These are phyloP conservation scores for Melanerpes formicivorus DNA, from an alignment of 2,113 vertebrate species.

Conservation along the genomic window DNA sequence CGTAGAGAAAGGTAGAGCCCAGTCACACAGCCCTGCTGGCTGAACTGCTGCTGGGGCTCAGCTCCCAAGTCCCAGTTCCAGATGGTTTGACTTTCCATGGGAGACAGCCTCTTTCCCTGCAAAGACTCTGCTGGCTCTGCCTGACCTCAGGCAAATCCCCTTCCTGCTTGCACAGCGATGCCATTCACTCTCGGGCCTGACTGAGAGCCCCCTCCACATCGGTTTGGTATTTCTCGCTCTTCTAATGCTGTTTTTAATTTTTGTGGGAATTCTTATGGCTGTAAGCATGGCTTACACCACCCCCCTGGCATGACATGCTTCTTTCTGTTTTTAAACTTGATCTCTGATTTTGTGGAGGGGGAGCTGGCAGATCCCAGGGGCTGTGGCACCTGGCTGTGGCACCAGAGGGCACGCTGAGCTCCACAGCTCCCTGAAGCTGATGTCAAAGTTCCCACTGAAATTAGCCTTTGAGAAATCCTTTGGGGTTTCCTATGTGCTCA, in stretches of 20 bases:
- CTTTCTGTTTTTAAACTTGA: neutral
- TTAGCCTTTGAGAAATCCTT: neutral
- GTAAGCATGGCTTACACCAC: neutral
- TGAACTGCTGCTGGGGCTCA: neutral
- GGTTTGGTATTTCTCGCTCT: neutral
- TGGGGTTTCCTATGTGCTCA: neutral
- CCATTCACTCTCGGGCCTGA: neutral
- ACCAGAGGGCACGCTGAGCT: neutral
- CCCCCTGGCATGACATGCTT: neutral
- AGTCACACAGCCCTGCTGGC: neutral
- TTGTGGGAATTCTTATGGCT: neutral
- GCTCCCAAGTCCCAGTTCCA: neutral
- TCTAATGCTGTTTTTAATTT: neutral
- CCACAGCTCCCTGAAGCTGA: neutral
- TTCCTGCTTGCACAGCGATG: neutral
- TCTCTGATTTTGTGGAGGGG: neutral
- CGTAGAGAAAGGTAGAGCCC: neutral
- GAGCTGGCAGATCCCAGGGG: neutral
- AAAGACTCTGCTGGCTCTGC: neutral
- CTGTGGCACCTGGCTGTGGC: neutral
- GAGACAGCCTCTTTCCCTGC: neutral
- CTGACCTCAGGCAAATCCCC: neutral
- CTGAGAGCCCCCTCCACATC: accelerated
- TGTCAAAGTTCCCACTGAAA: neutral
- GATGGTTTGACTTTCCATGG: neutral